Base-by-base conservation (phyloP, 2,888 invertebrate species). In the Galerucella pusilla region DNA sequence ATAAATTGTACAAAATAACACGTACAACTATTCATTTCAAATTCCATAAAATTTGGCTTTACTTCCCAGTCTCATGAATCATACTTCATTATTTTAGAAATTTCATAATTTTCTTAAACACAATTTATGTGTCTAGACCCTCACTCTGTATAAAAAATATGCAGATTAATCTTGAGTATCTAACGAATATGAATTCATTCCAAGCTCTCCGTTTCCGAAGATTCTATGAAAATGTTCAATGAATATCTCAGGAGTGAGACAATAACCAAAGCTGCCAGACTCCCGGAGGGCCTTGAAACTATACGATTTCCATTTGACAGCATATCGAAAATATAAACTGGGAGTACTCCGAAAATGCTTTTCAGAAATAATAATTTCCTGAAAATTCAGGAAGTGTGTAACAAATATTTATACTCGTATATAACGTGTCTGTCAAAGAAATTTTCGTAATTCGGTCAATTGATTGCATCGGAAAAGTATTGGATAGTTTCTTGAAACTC, bases 131-230 rank as follows among this genome's bases (percentile, higher is more conserved):
- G 35, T 42, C 35, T 35, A 35, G 35, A 5, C 35, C 72, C 73
- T 61, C 63, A 59, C 57, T 54, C 69, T 6, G 69, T 70, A 70
- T 68, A 69, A 73, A 75, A 75, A 69, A 63, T 70, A 35, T 45
- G 61, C 61, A 70, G 65, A 73, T 68, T 73, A 7, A 46, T 20
- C 63, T 52, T 52, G 12, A 12, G 52, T 63, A 49, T 20, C 52
- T 52, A 49, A 42, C 35, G 35, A 42, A 42, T 42, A 42, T 42
- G 7, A 42, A 42, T 42, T 7, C n/a, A 42, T 42, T 42, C 35
- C 1, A 42, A 42, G 5, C 35, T 35, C 6, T 42, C 9, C 9
- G 7, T 42, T 42, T 42, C 7, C 35, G 35, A 1, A 5, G 35
- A 42, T 42, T 42, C 7, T 12, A 54, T 63, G 35, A 52, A 70